Percentiles rank a stretch among this genome's conserved stretches.
phyloP scores from a whole-genome alignment of 2,888 invertebrate genomes.

The Linyphia triangularis region DNA sequence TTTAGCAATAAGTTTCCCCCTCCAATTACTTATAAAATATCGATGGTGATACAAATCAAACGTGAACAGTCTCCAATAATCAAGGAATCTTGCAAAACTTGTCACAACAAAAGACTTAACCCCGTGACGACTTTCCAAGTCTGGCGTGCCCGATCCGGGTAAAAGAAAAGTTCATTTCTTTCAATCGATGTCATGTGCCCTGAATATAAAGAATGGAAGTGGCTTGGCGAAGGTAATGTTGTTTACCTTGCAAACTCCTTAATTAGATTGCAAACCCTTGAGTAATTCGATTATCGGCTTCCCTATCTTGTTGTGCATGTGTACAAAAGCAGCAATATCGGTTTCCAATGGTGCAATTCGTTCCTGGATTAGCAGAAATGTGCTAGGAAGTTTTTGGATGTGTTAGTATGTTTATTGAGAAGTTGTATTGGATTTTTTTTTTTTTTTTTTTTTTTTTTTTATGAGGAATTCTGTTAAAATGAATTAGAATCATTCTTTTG shows the following conservation, averaged over 20 bases:
- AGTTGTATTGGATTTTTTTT: too few relatives aligned
- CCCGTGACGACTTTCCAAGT: not conserved
- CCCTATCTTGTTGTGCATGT: conserved; percentile 10
- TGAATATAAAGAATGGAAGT: conserved; percentile 2
- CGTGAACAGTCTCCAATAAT: too few relatives aligned
- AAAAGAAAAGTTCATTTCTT: conserved; percentile 7
- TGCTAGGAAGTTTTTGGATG: not conserved
- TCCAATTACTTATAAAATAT: too few relatives aligned
- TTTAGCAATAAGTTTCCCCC: too few relatives aligned
- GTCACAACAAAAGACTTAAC: too few relatives aligned
- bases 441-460: too few relatives aligned
- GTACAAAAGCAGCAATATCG: conserved; percentile 40
- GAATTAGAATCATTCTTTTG: too few relatives aligned
- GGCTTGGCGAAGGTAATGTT: conserved; percentile 30
- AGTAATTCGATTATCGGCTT: conserved; percentile 49
- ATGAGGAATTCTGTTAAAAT: too few relatives aligned
- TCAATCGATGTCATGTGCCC: conserved; percentile 22
- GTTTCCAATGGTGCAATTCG: conserved; percentile 49
- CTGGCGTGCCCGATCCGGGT: not conserved
- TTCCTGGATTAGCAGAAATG: not conserved
- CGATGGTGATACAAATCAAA: too few relatives aligned
- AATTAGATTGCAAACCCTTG: conserved; percentile 48
- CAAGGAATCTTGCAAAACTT: too few relatives aligned
- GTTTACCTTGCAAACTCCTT: conserved; percentile 45
- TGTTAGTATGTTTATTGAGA: not conserved